phyloP scores from a whole-genome alignment of 2,797 vertebrate genomes.

The Oophaga sylvatica region DNA sequence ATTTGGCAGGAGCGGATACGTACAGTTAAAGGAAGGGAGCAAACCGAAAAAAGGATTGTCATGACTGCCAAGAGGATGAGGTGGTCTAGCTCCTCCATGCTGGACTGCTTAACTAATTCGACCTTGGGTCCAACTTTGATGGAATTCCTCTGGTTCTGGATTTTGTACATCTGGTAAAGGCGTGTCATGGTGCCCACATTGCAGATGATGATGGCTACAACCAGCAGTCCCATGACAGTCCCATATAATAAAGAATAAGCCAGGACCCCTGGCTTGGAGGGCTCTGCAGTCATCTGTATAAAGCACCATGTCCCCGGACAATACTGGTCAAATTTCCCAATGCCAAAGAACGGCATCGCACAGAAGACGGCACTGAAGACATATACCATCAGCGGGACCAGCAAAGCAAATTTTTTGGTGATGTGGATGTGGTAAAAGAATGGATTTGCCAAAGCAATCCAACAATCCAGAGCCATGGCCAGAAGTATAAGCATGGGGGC shows the following conservation, averaged over 20 bases:
- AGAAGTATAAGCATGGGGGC: conserved; percentile 76
- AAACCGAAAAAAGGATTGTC: conserved; percentile 89
- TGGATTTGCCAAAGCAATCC: conserved; percentile 75
- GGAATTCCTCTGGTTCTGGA: conserved; percentile 63
- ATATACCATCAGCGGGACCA: conserved; percentile 62
- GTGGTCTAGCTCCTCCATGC: conserved; percentile 81
- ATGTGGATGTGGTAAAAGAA: conserved; percentile 74
- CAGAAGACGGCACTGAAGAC: conserved; percentile 73
- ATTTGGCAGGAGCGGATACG: conserved; percentile 68
- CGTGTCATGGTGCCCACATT: conserved; percentile 75
- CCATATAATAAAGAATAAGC: conserved; percentile 76
- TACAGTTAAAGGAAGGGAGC: conserved; percentile 89
- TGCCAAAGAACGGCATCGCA: conserved; percentile 71
- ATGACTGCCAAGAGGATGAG: conserved; percentile 87
- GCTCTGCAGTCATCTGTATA: conserved; percentile 68
- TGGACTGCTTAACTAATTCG: conserved; percentile 31
- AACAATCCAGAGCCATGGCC: conserved; percentile 80
- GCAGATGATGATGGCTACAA: conserved; percentile 73
- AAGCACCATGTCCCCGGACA: conserved; percentile 81
- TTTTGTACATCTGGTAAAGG: conserved; percentile 70
- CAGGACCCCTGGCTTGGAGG: not conserved
- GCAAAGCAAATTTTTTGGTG: conserved; percentile 64
- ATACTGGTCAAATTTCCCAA: conserved; percentile 74
- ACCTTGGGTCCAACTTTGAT: conserved; percentile 9
- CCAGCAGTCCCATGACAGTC: conserved; percentile 71